Conservation (phyloP, 2,113 vertebrate genomes). For the Anarrhichthys ocellatus region DNA sequence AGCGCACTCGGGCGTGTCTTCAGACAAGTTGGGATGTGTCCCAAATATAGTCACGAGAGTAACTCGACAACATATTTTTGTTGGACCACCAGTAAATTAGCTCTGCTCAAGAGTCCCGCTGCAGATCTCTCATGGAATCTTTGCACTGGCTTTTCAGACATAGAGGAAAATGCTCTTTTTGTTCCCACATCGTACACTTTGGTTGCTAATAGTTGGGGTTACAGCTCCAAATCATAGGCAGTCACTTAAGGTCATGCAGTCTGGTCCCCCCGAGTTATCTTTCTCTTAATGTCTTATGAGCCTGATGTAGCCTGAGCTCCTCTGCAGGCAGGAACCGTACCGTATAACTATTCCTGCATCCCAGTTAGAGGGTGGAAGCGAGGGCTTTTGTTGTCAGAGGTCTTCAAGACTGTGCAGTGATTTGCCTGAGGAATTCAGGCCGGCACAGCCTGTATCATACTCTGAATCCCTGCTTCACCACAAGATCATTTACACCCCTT, state of each 20-base stretch:
- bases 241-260: slow-evolving; percentile 12
- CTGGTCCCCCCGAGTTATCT: neutral
- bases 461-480: slow-evolving; percentile 1
- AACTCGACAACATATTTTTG: neutral
- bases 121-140: neutral
- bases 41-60: neutral
- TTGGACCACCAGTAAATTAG: neutral
- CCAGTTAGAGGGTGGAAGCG: neutral
- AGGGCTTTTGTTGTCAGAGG: slow-evolving; percentile 29
- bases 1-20: neutral
- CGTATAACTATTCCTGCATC: slow-evolving; percentile 22
- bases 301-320: slow-evolving; percentile 18
- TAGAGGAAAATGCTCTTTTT: neutral
- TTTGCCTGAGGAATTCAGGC: slow-evolving; percentile 24
- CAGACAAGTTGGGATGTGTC: neutral
- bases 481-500: neutral
- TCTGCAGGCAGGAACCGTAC: neutral
- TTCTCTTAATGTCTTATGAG: slow-evolving; percentile 13
- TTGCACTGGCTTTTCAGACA: neutral
- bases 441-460: neutral
- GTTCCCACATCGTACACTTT: neutral
- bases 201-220: neutral
- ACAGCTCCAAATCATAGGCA: slow-evolving; percentile 6
- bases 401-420: slow-evolving; percentile 22
- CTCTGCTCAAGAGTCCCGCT: neutral